Conservation (phyloP, 2,797 vertebrate genomes). For the Emys orbicularis region DNA sequence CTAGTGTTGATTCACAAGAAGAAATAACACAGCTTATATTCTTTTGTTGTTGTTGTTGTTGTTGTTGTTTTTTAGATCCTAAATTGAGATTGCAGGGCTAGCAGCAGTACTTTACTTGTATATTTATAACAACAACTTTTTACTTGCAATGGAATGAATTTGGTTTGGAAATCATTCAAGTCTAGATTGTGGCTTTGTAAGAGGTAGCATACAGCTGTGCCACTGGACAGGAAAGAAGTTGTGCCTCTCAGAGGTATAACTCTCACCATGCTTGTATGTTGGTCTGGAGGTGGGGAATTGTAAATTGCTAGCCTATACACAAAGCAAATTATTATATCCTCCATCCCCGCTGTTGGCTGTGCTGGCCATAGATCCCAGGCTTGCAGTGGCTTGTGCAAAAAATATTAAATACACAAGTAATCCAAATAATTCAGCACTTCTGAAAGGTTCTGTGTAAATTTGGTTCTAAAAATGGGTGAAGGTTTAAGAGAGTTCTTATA, state of each 20-base stretch:
- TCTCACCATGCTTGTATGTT: not conserved
- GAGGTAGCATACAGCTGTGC: not conserved
- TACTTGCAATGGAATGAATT: not conserved
- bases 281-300: not conserved
- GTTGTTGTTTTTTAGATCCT: not conserved
- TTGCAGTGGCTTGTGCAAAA: not conserved
- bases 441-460: not conserved
- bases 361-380: not conserved
- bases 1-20: not conserved
- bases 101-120: not conserved
- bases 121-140: not conserved
- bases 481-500: not conserved
- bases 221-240: not conserved
- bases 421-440: not conserved
- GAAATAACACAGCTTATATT: not conserved
- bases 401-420: not conserved
- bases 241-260: not conserved
- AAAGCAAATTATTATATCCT: not conserved
- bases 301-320: not conserved
- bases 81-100: not conserved
- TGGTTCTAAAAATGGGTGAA: not conserved
- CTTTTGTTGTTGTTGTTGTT: too few species aligned
- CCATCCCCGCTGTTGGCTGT: accelerated
- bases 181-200: not conserved
- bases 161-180: not conserved